phyloP scores from a whole-genome alignment of 2,113 vertebrate species.

The Mormoops blainvillei region DNA sequence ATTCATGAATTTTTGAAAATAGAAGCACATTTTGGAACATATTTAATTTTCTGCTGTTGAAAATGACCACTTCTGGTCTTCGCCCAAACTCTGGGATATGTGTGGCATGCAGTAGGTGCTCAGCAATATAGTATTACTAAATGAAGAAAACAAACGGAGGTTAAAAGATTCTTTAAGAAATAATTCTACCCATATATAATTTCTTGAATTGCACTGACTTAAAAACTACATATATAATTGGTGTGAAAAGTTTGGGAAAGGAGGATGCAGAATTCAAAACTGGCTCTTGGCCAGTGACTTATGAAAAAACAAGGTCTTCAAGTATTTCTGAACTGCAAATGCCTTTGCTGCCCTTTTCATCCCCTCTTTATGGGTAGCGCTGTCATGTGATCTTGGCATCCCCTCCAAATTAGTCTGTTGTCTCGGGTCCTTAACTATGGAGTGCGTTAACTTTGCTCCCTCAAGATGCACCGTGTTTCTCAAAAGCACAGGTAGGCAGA shows the following conservation, averaged over 20 bases:
- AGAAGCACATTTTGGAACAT: constrained; percentile 30
- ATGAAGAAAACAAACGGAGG: neutral
- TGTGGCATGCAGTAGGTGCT: neutral
- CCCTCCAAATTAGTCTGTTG: neutral
- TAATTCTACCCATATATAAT: neutral
- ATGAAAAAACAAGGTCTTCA: neutral
- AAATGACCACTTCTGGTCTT: constrained; percentile 8
- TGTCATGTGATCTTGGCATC: neutral
- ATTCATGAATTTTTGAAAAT: constrained; percentile 35
- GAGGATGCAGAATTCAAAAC: neutral
- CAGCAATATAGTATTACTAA: neutral
- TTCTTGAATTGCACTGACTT: neutral
- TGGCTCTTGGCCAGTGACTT: neutral
- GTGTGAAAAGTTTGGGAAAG: neutral
- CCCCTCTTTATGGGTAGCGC: neutral
- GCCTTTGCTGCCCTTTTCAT: neutral
- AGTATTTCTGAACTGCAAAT: neutral
- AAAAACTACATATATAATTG: neutral
- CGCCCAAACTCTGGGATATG: neutral
- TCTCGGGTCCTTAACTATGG: neutral
- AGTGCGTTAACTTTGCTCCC: neutral
- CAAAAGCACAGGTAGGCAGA: neutral
- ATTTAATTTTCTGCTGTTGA: constrained; percentile 32
- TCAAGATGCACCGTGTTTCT: neutral
- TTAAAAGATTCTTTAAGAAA: neutral